Conservation (phyloP, 2,888 invertebrate genomes). For the Eupithecia pulchellata region DNA sequence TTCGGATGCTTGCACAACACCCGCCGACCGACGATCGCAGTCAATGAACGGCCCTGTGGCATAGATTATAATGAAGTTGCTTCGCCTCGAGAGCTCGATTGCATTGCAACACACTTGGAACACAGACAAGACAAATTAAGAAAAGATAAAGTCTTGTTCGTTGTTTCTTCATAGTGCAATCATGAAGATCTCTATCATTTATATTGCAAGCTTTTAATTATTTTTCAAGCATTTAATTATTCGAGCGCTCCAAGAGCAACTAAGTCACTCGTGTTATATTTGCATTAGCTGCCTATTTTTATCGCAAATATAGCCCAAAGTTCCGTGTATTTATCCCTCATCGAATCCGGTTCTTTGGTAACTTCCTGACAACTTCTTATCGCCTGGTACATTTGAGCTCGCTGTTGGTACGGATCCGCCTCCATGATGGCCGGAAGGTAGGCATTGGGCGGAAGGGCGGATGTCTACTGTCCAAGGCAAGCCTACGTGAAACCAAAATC, state of each 20-base stretch:
- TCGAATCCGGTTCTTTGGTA: neutral
- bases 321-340: neutral
- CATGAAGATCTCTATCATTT: neutral
- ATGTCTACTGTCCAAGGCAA: slow-evolving; percentile 16
- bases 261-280: neutral
- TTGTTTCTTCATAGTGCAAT: neutral
- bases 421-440: slow-evolving; percentile 56
- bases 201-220: neutral
- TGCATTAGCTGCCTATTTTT: neutral
- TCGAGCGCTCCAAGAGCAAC: neutral
- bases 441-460: slow-evolving; percentile 39
- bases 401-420: slow-evolving; percentile 67
- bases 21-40: slow-evolving; percentile 6
- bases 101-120: slow-evolving; percentile 19
- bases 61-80: slow-evolving; percentile 13
- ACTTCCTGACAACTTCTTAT: slow-evolving; percentile 51
- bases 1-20: slow-evolving; percentile 8
- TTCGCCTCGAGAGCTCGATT: neutral
- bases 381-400: slow-evolving; percentile 65
- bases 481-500: slow-evolving; percentile 5
- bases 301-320: neutral
- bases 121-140: neutral
- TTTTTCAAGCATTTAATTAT: too few species aligned
- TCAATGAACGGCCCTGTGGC: slow-evolving; percentile 8
- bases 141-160: neutral